Evolutionary conservation across 2,888 invertebrate genomes (phyloP).

Genomic region (Entomobrya proxima): DNA sequence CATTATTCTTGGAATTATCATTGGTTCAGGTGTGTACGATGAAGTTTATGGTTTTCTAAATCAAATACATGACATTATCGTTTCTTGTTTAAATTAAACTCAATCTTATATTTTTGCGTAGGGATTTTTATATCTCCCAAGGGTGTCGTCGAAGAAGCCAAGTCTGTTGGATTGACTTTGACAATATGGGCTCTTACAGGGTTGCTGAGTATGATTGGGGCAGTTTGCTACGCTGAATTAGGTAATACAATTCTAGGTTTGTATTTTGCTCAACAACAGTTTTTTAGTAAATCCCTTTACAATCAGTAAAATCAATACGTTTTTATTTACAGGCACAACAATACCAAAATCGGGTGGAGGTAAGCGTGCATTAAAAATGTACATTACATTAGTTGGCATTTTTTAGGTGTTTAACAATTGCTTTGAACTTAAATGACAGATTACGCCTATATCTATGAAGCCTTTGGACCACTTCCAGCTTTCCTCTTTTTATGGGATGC

Average conservation of each 20-base stretch:
- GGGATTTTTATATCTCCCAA: slow-evolving; percentile 97
- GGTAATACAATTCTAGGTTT: too few species aligned
- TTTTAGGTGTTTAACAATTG: background rate
- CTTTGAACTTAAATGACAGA: slow-evolving; percentile 79
- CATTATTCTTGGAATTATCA: slow-evolving; percentile 92
- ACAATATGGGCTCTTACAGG: slow-evolving; percentile 93
- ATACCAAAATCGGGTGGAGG: slow-evolving; percentile 94
- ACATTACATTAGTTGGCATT: background rate
- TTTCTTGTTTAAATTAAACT: too few species aligned
- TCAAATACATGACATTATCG: too few species aligned
- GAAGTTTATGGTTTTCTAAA: too few species aligned
- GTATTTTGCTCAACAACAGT: too few species aligned
- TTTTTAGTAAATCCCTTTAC: too few species aligned
- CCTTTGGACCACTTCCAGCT: slow-evolving; percentile 92
- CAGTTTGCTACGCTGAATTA: slow-evolving; percentile 97
- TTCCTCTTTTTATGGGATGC: slow-evolving; percentile 97
- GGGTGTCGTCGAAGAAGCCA: slow-evolving; percentile 93
- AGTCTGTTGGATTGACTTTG: slow-evolving; percentile 91
- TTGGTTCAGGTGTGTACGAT: slow-evolving; percentile 88
- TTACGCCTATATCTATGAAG: slow-evolving; percentile 94
- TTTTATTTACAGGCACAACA: slow-evolving; percentile 86
- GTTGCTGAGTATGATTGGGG: slow-evolving; percentile 92
- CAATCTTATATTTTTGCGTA: slow-evolving; percentile 70
- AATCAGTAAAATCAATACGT: too few species aligned
- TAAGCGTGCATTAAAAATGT: background rate